Evolutionary conservation across 2,888 invertebrate species (phyloP), one percentile per base, ranked within the genome.

Genomic region (Scrobipalpa costella): DNA sequence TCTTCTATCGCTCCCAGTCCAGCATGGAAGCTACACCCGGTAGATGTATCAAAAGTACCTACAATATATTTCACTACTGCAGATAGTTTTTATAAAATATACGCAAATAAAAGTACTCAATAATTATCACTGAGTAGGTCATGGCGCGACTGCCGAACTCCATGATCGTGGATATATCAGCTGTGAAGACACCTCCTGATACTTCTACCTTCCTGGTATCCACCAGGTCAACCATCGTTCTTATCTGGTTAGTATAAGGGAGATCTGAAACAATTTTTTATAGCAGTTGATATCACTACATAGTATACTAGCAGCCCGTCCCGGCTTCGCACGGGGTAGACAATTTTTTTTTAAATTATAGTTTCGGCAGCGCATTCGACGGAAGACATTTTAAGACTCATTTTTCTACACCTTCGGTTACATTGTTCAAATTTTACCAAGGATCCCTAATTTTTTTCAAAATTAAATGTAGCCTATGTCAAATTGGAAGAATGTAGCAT

Each of bases 21-120:
- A 3, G 27, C 27, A 27, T 5, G 5, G 27, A 27, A 27, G 27
- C 27, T 27, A 27, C 27, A 27, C 27, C 27, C 2, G 27, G 27
- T 5, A 3, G 2, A 27, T 5, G 27, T 3, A 27, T 27, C 27
- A 27, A 27, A 3, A 27, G 2, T 5, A n/a, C 6, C n/a, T 1
- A 0, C 7, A 9, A 44, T 13, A 40, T 13, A 9, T 7, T 40
- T n/a, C 13, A 44, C 8, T 11, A 50, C 17, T 50, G 21, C 19
- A 50, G 19, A 50, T 50, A 50, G 50, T 50, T 50, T 19, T 50
- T 50, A 19, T 21, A 19, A 47, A 60, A 60, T 15, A 67, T 57
- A 55, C 74, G 67, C 21, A 73, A 73, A 61, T 87, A 86, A 61
- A 85, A 85, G 62, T 83, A 81, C 63, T 86, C 84, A 60, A 86